These are phyloP conservation scores for Apostichopus leukothele DNA, from an alignment of 53 echinoderm and acorn worm species.

Conservation along the genomic window DNA sequence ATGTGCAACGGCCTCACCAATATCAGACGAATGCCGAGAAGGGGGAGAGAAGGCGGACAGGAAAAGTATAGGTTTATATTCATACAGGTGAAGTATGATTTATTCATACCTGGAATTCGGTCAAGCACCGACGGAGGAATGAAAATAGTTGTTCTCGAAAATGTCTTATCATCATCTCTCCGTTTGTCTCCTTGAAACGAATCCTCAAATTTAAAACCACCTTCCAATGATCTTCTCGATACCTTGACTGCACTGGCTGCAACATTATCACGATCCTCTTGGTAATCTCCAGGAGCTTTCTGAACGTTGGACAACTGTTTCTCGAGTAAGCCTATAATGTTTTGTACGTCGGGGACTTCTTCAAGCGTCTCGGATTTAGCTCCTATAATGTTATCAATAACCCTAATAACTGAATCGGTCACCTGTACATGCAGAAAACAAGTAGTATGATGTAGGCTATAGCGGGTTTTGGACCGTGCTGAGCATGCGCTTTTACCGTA, in stretches of 20 bases:
- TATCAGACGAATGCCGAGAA: no score
- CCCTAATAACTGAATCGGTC: conserved; percentile 7
- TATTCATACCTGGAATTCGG: not conserved
- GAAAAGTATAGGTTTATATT: no score
- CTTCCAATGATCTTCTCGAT: not conserved
- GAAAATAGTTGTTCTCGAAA: not conserved
- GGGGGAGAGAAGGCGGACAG: no score
- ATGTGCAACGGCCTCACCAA: no score
- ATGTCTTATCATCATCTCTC: not conserved
- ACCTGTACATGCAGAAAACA: not conserved
- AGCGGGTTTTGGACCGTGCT: no score
- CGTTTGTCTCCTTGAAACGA: not conserved
- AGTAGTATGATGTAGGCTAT: no score
- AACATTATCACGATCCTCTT: not conserved
- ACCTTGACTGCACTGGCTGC: conserved; percentile 11
- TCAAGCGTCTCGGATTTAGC: not conserved
- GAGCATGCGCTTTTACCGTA: no score
- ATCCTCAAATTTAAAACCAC: not conserved
- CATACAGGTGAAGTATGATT: no score
- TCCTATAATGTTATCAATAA: not conserved
- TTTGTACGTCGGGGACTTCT: not conserved
- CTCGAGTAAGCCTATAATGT: not conserved
- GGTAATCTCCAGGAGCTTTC: not conserved
- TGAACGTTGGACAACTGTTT: conserved; percentile 14
- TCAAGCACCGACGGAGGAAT: conserved; percentile 12